A percentile compares a stretch with the other conserved stretches of the same genome.
Evolutionary conservation across 1,140 invertebrate species (phyloP).

Genomic region (Holotrichia oblita): DNA sequence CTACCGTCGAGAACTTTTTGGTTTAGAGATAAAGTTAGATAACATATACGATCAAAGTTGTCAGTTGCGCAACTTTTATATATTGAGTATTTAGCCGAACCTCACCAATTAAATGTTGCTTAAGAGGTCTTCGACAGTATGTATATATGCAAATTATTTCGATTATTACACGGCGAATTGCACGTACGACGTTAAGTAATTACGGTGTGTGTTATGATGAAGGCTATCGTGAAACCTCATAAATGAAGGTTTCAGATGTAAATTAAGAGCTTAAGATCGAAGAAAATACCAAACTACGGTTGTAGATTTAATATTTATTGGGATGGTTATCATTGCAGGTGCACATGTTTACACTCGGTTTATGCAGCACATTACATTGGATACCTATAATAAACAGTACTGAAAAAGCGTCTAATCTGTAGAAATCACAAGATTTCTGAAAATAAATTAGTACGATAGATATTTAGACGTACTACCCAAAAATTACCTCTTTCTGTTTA

Average conservation of each 20-base stretch:
- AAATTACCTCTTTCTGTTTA: too few relatives aligned
- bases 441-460: too few relatives aligned
- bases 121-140: background rate
- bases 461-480: too few relatives aligned
- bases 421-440: too few relatives aligned
- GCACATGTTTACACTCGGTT: too few relatives aligned
- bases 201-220: background rate
- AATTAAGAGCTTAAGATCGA: background rate
- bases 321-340: too few relatives aligned
- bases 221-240: background rate
- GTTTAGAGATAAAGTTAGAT: background rate
- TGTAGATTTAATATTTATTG: too few relatives aligned
- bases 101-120: constrained; percentile 1
- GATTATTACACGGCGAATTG: background rate
- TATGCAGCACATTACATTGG: too few relatives aligned
- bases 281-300: background rate
- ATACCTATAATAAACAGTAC: too few relatives aligned
- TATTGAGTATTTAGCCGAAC: background rate
- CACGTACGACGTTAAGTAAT: background rate
- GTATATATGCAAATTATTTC: constrained; percentile 8
- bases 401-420: too few relatives aligned
- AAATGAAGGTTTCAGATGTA: background rate
- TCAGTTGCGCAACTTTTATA: background rate
- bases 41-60: background rate
- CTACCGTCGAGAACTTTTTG: background rate